phyloP scores from a whole-genome alignment of 53 echinoderm and acorn worm species.

The Patiria pectinifera region DNA sequence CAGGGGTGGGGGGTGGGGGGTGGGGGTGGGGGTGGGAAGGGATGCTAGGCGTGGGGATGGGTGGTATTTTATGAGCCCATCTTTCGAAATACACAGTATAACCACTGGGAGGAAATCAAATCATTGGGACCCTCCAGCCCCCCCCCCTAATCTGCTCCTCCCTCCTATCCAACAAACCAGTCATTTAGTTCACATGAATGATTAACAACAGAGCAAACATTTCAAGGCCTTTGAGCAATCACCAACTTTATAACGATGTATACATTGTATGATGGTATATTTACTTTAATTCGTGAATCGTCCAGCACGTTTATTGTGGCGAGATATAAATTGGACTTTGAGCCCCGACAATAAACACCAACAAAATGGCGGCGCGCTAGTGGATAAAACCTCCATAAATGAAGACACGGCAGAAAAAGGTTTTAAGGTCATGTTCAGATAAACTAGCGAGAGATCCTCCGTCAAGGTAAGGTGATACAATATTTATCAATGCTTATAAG shows the following conservation, averaged over 20 bases:
- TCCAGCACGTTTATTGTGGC: not conserved
- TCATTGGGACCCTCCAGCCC: no score
- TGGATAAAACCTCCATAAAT: not conserved
- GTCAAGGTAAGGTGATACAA: no score
- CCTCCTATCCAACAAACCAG: no score
- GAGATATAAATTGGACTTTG: not conserved
- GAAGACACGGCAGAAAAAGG: not conserved
- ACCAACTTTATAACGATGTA: not conserved
- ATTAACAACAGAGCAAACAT: not conserved
- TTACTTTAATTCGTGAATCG: not conserved
- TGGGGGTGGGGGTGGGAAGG: no score
- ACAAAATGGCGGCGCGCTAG: slow-evolving; percentile 1
- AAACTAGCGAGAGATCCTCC: no score
- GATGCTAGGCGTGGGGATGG: no score
- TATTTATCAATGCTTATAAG: no score
- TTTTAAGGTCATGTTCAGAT: not conserved
- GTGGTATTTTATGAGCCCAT: no score
- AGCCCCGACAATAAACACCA: not conserved
- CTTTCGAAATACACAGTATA: no score
- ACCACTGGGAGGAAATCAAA: no score
- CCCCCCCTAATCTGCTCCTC: no score
- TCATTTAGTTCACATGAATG: not conserved
- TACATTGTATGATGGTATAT: not conserved
- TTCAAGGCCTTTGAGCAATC: not conserved
- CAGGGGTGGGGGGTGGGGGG: no score